These are phyloP conservation scores for Drosophila nikananu DNA, from an alignment of 1,140 invertebrate genomes.

Conservation along the genomic window DNA sequence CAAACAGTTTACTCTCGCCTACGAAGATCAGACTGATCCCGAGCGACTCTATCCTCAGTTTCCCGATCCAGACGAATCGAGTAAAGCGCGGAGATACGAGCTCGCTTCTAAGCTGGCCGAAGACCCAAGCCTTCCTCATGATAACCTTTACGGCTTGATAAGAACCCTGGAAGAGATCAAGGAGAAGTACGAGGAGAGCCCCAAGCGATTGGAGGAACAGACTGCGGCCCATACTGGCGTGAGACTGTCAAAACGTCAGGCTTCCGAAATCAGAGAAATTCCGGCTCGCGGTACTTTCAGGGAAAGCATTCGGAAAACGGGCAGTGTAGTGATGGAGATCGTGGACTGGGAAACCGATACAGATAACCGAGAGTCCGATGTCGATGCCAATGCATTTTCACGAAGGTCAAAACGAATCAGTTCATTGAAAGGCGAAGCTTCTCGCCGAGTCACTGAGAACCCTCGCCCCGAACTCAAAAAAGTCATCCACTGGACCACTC, in stretches of 20 bases:
- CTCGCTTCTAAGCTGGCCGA: neutral
- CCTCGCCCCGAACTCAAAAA: neutral
- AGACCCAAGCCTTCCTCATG: neutral
- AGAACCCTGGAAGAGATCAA: slow-evolving; percentile 40
- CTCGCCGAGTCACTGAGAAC: neutral
- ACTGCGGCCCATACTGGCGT: neutral
- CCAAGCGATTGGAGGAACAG: slow-evolving; percentile 23
- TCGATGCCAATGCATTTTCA: rapidly evolving
- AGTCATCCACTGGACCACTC: slow-evolving; percentile 70
- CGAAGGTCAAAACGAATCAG: neutral
- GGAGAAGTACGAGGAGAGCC: slow-evolving; percentile 14
- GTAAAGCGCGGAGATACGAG: neutral
- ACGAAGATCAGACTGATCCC: slow-evolving; percentile 54
- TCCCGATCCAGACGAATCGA: neutral
- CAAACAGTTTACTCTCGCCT: slow-evolving; percentile 33
- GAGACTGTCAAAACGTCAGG: neutral
- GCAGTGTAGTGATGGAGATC: rapidly evolving
- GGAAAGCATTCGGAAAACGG: neutral
- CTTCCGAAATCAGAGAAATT: neutral
- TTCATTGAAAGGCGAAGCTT: rapidly evolving
- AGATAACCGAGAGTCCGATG: neutral
- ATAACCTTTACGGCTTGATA: slow-evolving; percentile 21
- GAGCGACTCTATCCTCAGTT: slow-evolving; percentile 66
- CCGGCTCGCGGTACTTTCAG: neutral
- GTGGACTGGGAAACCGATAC: neutral